Evolutionary conservation across 2,113 vertebrate species (phyloP), one percentile per base, ranked within the genome.

Genomic region (Junco hyemalis): DNA sequence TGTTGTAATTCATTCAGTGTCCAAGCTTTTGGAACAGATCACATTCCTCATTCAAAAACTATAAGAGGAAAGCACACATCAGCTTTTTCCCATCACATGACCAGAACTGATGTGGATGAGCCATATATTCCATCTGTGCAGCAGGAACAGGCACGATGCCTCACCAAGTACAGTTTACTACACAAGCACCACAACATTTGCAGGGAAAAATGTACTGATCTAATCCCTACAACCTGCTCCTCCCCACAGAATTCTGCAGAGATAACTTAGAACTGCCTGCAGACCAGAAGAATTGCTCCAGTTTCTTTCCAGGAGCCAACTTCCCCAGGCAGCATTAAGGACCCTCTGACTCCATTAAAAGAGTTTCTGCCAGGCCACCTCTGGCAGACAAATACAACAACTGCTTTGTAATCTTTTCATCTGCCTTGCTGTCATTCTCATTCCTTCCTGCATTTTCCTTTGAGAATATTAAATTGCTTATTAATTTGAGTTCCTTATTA

Each of bases 401-500:
- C 17, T 31, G 38, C 29, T 19, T 78, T 54, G 21, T 12, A 54
- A 60, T 40, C 38, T 71, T 81, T 60, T 78, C 7, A 83, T 94
- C 54, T 81, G 74, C n/a, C 45, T 18, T 50, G 29, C 28, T 29
- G 70, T 65, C 33, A 42, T 79, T 71, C 26, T 44, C 19, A 38
- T 59, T 70, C 33, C 21, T 78, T 63, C 64, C 60, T 78, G 20
- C 33, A 42, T 76, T 86, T 84, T 84, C 48, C 51, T 78, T 68
- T 25, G 17, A 88, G 36, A 54, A 56, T 71, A 94, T 81, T 94
- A 63, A 81, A 91, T 54, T 6, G 3, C 35, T 87, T 91, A 89
- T 87, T 93, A 96, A 94, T 95, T 95, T 63, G 22, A 90, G 90
- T 45, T 93, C 61, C 33, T 90, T 81, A 72, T 91, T 84, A 95